Conservation (phyloP, 92 coral and sea anemone species). For the Plumapathes pennacea region DNA sequence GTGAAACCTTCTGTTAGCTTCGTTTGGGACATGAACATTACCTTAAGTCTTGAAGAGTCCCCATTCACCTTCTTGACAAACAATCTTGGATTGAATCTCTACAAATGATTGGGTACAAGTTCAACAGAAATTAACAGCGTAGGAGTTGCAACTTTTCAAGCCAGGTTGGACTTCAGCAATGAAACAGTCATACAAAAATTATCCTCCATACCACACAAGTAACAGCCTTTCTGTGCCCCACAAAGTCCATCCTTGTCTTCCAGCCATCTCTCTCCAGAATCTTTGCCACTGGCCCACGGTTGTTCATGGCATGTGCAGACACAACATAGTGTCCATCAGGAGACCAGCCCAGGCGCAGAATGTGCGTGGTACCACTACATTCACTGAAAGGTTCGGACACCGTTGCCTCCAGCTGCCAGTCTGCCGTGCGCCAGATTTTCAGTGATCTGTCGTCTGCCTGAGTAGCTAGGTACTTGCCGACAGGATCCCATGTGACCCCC, state of each 20-base stretch:
- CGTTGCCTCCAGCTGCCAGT: constrained; percentile 91
- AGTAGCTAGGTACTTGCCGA: constrained; percentile 93
- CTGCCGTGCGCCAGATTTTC: constrained; percentile 90
- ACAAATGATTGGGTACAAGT: background rate
- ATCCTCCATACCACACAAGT: constrained; percentile 82
- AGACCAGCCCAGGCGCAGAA: constrained; percentile 91
- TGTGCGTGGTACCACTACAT: constrained; percentile 96
- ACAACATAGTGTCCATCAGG: constrained; percentile 99
- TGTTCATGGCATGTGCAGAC: constrained; percentile 99
- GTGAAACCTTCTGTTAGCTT: no score
- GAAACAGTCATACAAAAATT: background rate
- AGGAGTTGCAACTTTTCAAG: no score
- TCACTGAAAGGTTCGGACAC: constrained; percentile 88
- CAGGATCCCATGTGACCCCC: constrained; percentile 98
- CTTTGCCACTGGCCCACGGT: constrained; percentile 96
- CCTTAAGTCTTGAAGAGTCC: constrained; percentile 90
- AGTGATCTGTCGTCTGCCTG: constrained; percentile 90
- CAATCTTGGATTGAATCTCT: constrained; percentile 94
- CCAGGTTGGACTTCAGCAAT: background rate
- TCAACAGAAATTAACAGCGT: background rate
- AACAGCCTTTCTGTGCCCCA: constrained; percentile 93
- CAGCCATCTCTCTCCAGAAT: constrained; percentile 97
- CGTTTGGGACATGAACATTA: no score
- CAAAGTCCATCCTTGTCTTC: constrained; percentile 97
- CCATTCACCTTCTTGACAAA: constrained; percentile 81